Percentiles rank a stretch among this genome's conserved stretches.
These are phyloP conservation scores for Arge pagana DNA, from an alignment of 2,888 invertebrate genomes.

Conservation along the genomic window DNA sequence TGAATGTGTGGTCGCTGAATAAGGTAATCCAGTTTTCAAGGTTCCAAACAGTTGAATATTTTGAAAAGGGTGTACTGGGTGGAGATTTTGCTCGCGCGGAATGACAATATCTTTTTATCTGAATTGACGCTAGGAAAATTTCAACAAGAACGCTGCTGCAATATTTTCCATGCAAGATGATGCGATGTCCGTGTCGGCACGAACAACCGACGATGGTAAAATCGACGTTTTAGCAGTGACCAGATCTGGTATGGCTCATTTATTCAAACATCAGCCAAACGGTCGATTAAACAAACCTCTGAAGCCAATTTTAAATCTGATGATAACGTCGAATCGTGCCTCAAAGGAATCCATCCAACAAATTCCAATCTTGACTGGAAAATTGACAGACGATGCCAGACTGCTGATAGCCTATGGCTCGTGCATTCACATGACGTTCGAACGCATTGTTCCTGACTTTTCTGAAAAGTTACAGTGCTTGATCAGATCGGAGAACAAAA, in stretches of 20 bases:
- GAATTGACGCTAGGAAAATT: conserved; percentile 44
- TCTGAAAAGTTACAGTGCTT: conserved; percentile 60
- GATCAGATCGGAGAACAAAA: conserved; percentile 56
- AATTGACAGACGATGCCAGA: conserved; percentile 45
- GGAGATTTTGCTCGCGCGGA: not conserved
- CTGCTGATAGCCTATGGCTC: conserved; percentile 48
- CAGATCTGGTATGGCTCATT: conserved; percentile 77
- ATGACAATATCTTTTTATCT: not conserved
- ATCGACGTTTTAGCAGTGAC: conserved; percentile 66
- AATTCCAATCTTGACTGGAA: conserved; percentile 62
- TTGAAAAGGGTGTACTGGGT: too few species aligned
- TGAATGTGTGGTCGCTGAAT: conserved; percentile 61
- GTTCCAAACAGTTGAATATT: too few species aligned
- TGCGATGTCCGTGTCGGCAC: conserved; percentile 62
- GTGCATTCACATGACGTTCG: conserved; percentile 43
- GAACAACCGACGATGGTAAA: conserved; percentile 60
- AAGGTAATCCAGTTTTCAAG: too few species aligned
- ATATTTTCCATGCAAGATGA: conserved; percentile 74
- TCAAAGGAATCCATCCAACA: conserved; percentile 60
- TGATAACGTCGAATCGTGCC: conserved; percentile 62
- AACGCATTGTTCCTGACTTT: conserved; percentile 49
- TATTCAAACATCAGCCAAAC: conserved; percentile 78
- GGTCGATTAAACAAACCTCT: conserved; percentile 70
- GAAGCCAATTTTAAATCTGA: conserved; percentile 67
- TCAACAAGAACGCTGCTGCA: conserved; percentile 61